Evolutionary conservation across 2,888 invertebrate species (phyloP).

Genomic region (Phortica okadai): DNA sequence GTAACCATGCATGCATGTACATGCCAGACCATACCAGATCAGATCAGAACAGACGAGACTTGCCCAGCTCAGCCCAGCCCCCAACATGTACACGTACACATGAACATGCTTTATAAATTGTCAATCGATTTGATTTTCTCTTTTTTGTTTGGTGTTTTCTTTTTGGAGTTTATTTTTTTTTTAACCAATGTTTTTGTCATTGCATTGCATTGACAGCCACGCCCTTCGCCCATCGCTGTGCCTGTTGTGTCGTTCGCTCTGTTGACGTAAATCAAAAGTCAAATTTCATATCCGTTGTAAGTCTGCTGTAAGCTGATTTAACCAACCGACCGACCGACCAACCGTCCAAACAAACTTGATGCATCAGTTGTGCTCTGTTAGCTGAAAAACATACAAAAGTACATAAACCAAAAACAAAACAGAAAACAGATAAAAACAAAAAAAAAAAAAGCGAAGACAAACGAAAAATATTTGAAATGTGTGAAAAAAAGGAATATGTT

Average conservation of each 20-base stretch:
- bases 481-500: background rate
- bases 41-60: background rate
- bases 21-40: background rate
- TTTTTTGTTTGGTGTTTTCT: background rate
- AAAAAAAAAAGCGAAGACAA: background rate
- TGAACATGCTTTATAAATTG: constrained; percentile 39
- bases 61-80: no score
- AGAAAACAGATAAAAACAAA: background rate
- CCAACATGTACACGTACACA: no score
- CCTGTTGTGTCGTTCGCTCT: constrained; percentile 37
- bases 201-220: background rate
- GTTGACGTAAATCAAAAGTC: constrained; percentile 67
- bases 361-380: constrained; percentile 43
- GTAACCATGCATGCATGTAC: constrained; percentile 19
- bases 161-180: background rate
- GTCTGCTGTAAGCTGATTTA: constrained; percentile 68
- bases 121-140: constrained; percentile 63
- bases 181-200: background rate
- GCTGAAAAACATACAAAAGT: constrained; percentile 41
- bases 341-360: background rate
- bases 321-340: constrained; percentile 8
- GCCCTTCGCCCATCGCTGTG: background rate
- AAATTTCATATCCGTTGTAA: constrained; percentile 71
- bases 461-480: background rate
- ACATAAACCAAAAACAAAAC: background rate